Evolutionary conservation across 1,140 invertebrate species (phyloP).

Genomic region (Drosophila dunni): DNA sequence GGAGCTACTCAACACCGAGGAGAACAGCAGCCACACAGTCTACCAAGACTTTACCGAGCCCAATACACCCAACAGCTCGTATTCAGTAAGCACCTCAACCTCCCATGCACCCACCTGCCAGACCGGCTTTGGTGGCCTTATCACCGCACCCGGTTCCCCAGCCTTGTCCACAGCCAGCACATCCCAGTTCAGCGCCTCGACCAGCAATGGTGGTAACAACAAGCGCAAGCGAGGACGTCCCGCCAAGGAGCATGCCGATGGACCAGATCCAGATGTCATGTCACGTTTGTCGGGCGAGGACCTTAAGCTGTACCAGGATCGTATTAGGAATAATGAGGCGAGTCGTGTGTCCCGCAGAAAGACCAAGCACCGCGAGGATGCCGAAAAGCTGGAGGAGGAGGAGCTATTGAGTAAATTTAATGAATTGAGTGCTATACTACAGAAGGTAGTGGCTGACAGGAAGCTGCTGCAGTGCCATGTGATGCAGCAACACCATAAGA

Average conservation of each 20-base stretch:
- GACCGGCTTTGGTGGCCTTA: conserved; percentile 52
- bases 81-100: conserved; percentile 50
- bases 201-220: conserved; percentile 33
- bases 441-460: conserved; percentile 13
- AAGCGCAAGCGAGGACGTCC: conserved; percentile 77
- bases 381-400: conserved; percentile 55
- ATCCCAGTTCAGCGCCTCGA: conserved; percentile 56
- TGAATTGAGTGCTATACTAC: conserved; percentile 14
- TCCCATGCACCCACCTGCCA: conserved; percentile 52
- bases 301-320: conserved; percentile 62
- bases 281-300: conserved; percentile 56
- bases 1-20: conserved; percentile 57
- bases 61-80: conserved; percentile 64
- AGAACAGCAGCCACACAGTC: conserved; percentile 51
- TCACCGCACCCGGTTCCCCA: conserved; percentile 70
- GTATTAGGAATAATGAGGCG: conserved; percentile 79
- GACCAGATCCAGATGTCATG: conserved; percentile 66
- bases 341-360: conserved; percentile 76
- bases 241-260: conserved; percentile 74
- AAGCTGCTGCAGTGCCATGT: conserved; percentile 33
- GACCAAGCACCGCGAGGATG: conserved; percentile 69
- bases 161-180: conserved; percentile 64
- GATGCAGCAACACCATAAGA: conserved; percentile 34
- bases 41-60: conserved; percentile 62
- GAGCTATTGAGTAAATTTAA: conserved; percentile 29